Conservation (phyloP, 2,113 vertebrate species). For the Bos javanicus region DNA sequence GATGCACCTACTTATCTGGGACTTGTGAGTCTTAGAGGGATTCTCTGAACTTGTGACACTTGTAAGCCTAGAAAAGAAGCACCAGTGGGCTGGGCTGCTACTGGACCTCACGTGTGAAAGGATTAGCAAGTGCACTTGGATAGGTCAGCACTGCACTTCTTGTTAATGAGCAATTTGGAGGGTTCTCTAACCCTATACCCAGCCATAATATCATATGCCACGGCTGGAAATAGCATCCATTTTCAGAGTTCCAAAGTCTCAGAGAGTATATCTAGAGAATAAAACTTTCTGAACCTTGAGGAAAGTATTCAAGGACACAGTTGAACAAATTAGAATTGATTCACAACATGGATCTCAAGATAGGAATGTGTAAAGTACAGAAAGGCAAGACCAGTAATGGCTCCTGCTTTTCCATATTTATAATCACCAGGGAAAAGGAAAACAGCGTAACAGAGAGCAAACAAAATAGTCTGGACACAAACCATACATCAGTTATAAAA, state of each 20-base stretch:
- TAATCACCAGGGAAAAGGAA: neutral
- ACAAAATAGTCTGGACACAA: slow-evolving; percentile 14
- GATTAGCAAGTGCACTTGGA: neutral
- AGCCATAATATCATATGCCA: neutral
- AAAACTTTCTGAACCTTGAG: neutral
- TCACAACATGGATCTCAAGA: neutral
- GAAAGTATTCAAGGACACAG: neutral
- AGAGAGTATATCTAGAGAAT: neutral
- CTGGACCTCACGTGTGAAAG: neutral
- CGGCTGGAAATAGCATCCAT: neutral
- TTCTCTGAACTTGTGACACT: neutral
- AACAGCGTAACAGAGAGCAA: neutral
- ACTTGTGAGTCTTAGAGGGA: neutral
- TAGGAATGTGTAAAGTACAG: neutral
- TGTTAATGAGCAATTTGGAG: neutral
- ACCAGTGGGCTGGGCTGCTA: neutral
- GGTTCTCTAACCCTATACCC: neutral
- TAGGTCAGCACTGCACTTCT: neutral
- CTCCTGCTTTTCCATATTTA: neutral
- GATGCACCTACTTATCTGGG: neutral
- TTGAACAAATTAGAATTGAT: slow-evolving; percentile 4
- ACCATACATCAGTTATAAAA: neutral
- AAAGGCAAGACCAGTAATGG: neutral
- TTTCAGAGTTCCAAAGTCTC: neutral
- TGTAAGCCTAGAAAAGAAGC: neutral